phyloP scores from a whole-genome alignment of 2,113 vertebrate genomes.

The Cathartes aura region DNA sequence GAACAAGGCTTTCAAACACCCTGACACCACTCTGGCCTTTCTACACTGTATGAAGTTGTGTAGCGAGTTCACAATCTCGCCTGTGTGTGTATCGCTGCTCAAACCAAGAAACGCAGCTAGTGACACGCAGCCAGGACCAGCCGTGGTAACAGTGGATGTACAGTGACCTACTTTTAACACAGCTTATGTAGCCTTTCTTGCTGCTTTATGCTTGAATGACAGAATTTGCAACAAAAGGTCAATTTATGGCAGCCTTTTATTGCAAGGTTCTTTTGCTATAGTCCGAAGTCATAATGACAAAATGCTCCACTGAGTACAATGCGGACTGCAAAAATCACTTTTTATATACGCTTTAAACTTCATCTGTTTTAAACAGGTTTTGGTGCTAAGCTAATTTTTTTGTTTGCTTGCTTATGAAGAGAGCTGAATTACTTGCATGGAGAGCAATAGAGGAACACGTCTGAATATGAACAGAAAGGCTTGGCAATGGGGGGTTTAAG shows the following conservation, averaged over 20 bases:
- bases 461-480: not conserved
- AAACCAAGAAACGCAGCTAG: not conserved
- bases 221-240: slow-evolving; percentile 64
- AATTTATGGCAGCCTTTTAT: slow-evolving; percentile 56
- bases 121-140: not conserved
- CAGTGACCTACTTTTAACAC: slow-evolving; percentile 62
- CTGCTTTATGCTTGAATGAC: slow-evolving; percentile 62
- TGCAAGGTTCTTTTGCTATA: slow-evolving; percentile 3
- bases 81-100: not conserved
- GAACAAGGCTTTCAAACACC: not conserved
- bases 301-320: not conserved
- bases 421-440: not conserved
- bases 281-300: slow-evolving; percentile 4
- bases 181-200: slow-evolving; percentile 38
- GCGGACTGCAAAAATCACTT: not conserved
- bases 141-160: not conserved
- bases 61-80: not conserved
- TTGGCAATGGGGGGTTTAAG: not conserved
- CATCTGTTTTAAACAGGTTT: slow-evolving; percentile 34
- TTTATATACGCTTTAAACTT: slow-evolving; percentile 1
- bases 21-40: not conserved
- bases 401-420: not conserved
- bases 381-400: not conserved
- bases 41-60: fast-evolving
- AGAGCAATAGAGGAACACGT: not conserved